Conservation (phyloP, 2,888 invertebrate species). For the Apodemia duryi region DNA sequence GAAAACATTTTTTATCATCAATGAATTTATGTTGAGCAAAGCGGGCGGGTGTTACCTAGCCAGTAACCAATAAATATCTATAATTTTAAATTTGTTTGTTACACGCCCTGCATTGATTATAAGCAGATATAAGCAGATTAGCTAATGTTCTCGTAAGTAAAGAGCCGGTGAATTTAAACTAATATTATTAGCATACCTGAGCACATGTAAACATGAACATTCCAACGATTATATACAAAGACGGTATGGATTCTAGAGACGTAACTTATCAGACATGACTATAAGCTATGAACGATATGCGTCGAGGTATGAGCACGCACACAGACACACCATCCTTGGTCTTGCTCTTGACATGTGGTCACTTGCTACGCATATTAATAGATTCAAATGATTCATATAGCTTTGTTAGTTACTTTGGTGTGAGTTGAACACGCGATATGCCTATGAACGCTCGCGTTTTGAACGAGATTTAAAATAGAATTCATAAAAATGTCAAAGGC, state of each 20-base stretch:
- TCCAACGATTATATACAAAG: constrained; percentile 1
- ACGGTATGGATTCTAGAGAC: constrained; percentile 1
- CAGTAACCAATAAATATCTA: no score
- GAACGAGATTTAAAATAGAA: constrained; percentile 21
- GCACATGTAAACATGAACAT: not conserved
- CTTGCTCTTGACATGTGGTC: constrained; percentile 76
- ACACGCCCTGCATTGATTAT: no score
- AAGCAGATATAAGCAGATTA: no score
- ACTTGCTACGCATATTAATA: constrained; percentile 76
- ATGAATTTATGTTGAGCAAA: no score
- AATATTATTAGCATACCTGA: not conserved
- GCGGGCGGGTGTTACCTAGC: no score
- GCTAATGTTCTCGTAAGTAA: no score
- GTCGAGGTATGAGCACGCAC: constrained; percentile 36
- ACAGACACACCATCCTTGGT: constrained; percentile 47
- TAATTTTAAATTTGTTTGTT: no score
- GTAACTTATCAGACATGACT: constrained; percentile 24
- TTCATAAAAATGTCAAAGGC: constrained; percentile 28
- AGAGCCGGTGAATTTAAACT: not conserved
- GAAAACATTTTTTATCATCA: no score
- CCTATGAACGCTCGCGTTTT: constrained; percentile 37
- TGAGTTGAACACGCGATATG: constrained; percentile 65
- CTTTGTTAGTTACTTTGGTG: constrained; percentile 50
- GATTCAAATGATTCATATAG: constrained; percentile 66
- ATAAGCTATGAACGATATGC: constrained; percentile 31